Evolutionary conservation across 2,113 vertebrate species (phyloP).

Genomic region (Rhabdornis inornatus): DNA sequence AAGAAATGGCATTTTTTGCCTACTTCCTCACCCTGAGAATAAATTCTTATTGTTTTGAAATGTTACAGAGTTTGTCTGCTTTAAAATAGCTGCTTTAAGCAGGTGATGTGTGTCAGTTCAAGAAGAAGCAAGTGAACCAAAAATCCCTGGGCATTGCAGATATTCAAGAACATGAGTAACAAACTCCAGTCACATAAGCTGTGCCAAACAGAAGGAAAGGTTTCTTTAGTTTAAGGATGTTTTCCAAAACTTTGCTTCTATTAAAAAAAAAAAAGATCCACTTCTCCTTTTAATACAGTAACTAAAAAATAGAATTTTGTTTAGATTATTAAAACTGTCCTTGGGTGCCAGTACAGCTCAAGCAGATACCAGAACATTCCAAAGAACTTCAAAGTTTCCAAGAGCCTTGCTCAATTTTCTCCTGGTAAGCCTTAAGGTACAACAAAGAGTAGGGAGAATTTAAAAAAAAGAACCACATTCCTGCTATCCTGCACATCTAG

Average conservation of each 20-base stretch:
- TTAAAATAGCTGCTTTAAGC: neutral
- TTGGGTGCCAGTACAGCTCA: neutral
- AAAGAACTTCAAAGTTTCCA: neutral
- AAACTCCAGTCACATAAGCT: neutral
- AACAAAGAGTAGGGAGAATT: neutral
- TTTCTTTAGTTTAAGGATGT: neutral
- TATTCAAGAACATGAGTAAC: neutral
- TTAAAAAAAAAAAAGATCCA: neutral
- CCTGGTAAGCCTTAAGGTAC: neutral
- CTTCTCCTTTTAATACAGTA: neutral
- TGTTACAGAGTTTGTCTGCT: neutral
- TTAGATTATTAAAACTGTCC: neutral
- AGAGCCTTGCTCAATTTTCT: neutral
- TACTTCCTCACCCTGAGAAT: neutral
- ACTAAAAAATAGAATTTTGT: neutral
- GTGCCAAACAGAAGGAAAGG: neutral
- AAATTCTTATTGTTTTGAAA: neutral
- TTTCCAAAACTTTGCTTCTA: neutral
- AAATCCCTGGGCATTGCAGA: neutral
- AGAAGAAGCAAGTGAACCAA: slow-evolving; percentile 9
- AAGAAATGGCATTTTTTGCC: neutral
- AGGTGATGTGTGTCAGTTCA: neutral
- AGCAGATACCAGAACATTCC: neutral
- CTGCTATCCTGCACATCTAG: neutral
- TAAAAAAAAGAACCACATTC: neutral